These are phyloP conservation scores for Porites divaricata DNA, from an alignment of 92 coral and sea anemone genomes.

Conservation along the genomic window DNA sequence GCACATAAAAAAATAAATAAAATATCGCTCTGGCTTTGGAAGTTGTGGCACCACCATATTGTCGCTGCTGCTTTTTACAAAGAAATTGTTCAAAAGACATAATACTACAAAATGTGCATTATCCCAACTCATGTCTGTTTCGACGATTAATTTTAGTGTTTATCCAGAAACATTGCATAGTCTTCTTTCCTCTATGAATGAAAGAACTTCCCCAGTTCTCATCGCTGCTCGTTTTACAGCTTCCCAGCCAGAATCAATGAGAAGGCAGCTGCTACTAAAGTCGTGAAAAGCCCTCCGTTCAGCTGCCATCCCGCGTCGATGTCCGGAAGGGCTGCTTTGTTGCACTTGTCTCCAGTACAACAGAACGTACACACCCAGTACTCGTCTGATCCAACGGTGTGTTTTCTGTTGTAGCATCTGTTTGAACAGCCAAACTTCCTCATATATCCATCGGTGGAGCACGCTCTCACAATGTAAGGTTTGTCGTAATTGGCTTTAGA, in stretches of 20 bases:
- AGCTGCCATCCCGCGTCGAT: not conserved
- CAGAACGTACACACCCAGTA: constrained; percentile 11
- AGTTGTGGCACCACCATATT: no score
- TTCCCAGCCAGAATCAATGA: not conserved
- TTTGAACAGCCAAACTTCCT: not conserved
- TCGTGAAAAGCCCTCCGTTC: not conserved
- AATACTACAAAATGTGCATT: no score
- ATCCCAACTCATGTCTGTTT: not conserved
- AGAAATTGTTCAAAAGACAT: no score
- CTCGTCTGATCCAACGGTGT: not conserved
- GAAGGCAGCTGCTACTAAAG: not conserved
- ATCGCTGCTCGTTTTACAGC: not conserved
- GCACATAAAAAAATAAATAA: no score
- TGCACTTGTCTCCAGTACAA: constrained; percentile 16
- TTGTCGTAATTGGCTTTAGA: not conserved
- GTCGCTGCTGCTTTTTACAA: no score
- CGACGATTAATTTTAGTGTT: not conserved
- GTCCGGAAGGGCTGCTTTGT: constrained; percentile 1
- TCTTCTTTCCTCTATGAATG: not conserved
- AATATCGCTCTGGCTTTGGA: no score
- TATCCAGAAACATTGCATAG: not conserved
- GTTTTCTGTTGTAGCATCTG: not conserved
- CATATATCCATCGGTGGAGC: not conserved
- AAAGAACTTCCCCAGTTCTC: not conserved
- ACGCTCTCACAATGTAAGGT: not conserved